Evolutionary conservation across 2,888 invertebrate species (phyloP).

Genomic region (Operophtera brumata): DNA sequence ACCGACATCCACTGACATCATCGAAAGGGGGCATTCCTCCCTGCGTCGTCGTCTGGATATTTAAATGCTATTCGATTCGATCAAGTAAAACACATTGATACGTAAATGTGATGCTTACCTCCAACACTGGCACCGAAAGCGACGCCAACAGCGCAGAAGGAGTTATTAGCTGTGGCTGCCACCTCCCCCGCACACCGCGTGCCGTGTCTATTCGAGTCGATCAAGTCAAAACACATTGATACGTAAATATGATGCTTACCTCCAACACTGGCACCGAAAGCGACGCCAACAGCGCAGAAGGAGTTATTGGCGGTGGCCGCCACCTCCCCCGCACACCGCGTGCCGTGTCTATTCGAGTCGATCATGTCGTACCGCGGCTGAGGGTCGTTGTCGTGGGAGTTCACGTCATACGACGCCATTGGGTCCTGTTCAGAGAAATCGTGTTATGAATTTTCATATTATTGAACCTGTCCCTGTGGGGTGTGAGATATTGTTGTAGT

Average conservation of each 20-base stretch:
- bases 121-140: conserved; percentile 97
- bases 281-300: conserved; percentile 97
- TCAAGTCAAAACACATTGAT: no score
- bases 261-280: conserved; percentile 96
- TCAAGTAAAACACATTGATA: no score
- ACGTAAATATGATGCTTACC: conserved; percentile 69
- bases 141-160: conserved; percentile 97
- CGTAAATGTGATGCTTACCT: conserved; percentile 59
- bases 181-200: conserved; percentile 99
- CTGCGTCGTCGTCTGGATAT: no score
- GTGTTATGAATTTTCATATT: conserved; percentile 12
- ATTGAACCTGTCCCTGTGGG: conserved; percentile 1
- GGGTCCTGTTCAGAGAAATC: conserved; percentile 85
- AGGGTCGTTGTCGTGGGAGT: conserved; percentile 97
- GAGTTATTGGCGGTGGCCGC: conserved; percentile 98
- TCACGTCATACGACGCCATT: conserved; percentile 97
- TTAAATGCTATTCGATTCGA: not conserved
- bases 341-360: conserved; percentile 97
- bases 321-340: conserved; percentile 98
- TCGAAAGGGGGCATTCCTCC: no score
- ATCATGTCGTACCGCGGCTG: conserved; percentile 98
- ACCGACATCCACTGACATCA: no score
- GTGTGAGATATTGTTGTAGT: conserved; percentile 1
- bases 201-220: conserved; percentile 82
- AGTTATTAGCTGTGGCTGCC: conserved; percentile 97